A percentile compares a stretch with the other conserved stretches of the same genome.
These are phyloP conservation scores for Zaprionus vittiger DNA, from an alignment of 1,140 invertebrate genomes.

Conservation along the genomic window DNA sequence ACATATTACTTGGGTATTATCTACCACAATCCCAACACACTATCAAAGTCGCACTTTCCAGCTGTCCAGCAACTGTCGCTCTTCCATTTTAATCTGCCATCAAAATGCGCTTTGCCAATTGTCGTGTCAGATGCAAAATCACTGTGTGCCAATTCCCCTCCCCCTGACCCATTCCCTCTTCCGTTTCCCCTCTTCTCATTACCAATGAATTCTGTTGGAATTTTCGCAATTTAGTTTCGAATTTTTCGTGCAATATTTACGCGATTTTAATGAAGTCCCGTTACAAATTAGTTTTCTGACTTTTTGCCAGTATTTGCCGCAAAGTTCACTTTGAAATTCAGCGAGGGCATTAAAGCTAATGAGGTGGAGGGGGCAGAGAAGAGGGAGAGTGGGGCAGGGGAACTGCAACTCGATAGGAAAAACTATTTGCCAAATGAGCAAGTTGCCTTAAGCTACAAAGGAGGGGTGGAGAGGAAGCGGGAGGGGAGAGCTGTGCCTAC, in stretches of 20 bases:
- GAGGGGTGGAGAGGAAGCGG: background rate
- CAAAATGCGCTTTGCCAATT: conserved; percentile 57
- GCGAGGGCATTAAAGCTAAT: conserved; percentile 39
- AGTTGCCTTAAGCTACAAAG: conserved; percentile 11
- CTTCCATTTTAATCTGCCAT: conserved; percentile 78
- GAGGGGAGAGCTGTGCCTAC: background rate
- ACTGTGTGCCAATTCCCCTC: background rate
- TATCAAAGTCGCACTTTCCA: background rate
- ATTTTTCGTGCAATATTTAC: conserved; percentile 65
- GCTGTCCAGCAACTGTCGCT: conserved; percentile 46
- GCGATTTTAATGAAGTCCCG: conserved; percentile 64
- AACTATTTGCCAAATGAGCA: conserved; percentile 50
- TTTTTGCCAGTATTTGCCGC: conserved; percentile 16
- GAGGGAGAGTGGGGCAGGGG: too few species aligned
- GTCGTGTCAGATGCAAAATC: conserved; percentile 20
- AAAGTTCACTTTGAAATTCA: conserved; percentile 22
- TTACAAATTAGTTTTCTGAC: conserved; percentile 20
- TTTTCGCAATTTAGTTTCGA: conserved; percentile 34
- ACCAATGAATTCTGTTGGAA: conserved; percentile 9
- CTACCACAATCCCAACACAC: background rate
- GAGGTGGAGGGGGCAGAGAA: background rate
- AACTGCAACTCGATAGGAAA: conserved; percentile 28
- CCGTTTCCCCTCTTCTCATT: background rate
- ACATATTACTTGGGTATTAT: background rate
- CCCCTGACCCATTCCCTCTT: background rate